Conservation (phyloP, 2,113 vertebrate species). For the Hyperopisus bebe region DNA sequence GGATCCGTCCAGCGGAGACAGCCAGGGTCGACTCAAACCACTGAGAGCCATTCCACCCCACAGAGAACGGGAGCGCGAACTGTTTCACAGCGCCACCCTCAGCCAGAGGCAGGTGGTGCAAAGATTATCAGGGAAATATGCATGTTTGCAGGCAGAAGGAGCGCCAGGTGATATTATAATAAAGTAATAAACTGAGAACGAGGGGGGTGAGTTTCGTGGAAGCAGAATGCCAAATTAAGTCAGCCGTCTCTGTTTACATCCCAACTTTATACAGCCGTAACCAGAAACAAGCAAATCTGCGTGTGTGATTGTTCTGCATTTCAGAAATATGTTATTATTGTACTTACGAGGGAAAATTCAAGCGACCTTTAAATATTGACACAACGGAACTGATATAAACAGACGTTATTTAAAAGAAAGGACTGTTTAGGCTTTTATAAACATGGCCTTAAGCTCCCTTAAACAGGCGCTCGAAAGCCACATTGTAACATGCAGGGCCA, state of each 20-base stretch:
- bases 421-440: slow-evolving; percentile 13
- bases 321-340: slow-evolving; percentile 1
- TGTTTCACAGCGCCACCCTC: neutral
- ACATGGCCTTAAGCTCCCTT: neutral
- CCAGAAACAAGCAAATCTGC: slow-evolving; percentile 6
- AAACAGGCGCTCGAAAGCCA: slow-evolving; percentile 5
- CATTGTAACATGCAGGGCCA: neutral
- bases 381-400: slow-evolving; percentile 14
- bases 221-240: neutral
- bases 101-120: neutral
- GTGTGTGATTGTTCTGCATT: neutral
- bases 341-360: neutral
- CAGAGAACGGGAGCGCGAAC: neutral
- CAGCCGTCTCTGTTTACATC: neutral
- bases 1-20: neutral
- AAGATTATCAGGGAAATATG: neutral
- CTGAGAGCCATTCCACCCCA: neutral
- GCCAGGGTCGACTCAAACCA: neutral
- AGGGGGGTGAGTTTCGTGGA: neutral
- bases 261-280: neutral
- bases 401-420: slow-evolving; percentile 20
- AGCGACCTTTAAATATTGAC: slow-evolving; percentile 18
- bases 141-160: neutral
- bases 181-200: neutral
- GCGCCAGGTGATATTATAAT: neutral